Evolutionary conservation across 2,113 vertebrate species (phyloP).

Genomic region (Phylloscopus trochiloides): DNA sequence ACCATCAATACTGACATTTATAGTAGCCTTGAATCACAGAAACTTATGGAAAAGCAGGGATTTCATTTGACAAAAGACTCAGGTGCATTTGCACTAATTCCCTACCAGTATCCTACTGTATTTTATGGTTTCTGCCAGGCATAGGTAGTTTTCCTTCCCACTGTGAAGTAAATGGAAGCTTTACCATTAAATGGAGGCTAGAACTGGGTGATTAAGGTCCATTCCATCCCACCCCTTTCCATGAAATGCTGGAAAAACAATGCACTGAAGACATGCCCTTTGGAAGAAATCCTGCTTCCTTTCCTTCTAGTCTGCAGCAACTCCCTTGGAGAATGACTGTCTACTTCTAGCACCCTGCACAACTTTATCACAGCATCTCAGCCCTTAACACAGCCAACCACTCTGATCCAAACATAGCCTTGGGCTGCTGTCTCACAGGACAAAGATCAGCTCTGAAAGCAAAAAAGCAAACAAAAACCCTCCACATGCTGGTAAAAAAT

Average conservation of each 20-base stretch:
- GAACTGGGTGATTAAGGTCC: background rate
- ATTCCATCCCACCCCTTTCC: background rate
- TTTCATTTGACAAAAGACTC: background rate
- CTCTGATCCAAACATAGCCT: background rate
- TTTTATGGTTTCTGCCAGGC: background rate
- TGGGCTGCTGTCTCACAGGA: background rate
- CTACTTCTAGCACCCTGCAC: background rate
- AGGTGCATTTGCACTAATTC: background rate
- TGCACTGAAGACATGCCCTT: background rate
- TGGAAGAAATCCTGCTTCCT: background rate
- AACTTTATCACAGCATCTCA: background rate
- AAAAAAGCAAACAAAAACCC: background rate
- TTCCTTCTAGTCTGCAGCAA: background rate
- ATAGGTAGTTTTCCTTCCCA: background rate
- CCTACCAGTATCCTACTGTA: background rate
- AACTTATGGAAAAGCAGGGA: background rate
- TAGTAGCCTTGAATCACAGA: background rate
- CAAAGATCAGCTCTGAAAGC: background rate
- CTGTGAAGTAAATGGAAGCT: background rate
- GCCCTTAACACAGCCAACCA: background rate
- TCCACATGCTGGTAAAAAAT: background rate
- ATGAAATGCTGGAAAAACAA: background rate
- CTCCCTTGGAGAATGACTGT: background rate
- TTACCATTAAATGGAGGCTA: background rate
- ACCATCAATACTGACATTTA: background rate